Base-by-base conservation (phyloP, 2,888 invertebrate species). In the Pollenia angustigena region DNA sequence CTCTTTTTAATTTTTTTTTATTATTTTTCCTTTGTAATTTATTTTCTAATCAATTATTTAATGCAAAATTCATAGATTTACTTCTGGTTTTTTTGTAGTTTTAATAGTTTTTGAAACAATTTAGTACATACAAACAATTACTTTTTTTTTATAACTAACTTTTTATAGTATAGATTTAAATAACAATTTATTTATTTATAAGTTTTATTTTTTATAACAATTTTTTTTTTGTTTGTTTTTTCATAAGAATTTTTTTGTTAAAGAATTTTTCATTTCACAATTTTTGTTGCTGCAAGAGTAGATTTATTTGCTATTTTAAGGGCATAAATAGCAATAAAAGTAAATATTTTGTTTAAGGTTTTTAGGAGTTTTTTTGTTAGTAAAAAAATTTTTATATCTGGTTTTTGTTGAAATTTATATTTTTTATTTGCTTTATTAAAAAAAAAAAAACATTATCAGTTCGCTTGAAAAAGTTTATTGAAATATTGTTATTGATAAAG, bases 221-320 rank as follows among this genome's bases (percentile, higher is more conserved):
- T 32, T 74, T 69, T 46, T 69, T 75, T 56, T 80, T 64, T 44
- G 23, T 86, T 71, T 66, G 2, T 60, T 60, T 83, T 84, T 84
- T 87, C 87, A 87, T 87, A 87, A 87, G 84, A 87, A 66, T 68
- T 83, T 71, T 69, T 64, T 66, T 82, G 58, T 60, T 82, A 32
- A 82, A 62, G 60, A 42, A 44, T 71, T 56, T 72, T 50, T 56
- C 4, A 58, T 52, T 78, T 79, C 58, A 72, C 64, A 69, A 64
- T 76, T 56, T 40, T 69, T 75, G 42, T 69, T 32, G 46, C 12
- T 62, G 11, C 44, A 18, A 46, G 18, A 71, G 23, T 14, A 80
- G 60, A 62, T 68, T 68, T 68, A 48, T 12, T n/a, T 62, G 32
- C 40, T 75, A 80, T 48, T 75, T 68, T 23, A 50, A 23, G 40